These are phyloP conservation scores for Bufo gargarizans DNA, from an alignment of 2,113 vertebrate genomes.

Conservation along the genomic window DNA sequence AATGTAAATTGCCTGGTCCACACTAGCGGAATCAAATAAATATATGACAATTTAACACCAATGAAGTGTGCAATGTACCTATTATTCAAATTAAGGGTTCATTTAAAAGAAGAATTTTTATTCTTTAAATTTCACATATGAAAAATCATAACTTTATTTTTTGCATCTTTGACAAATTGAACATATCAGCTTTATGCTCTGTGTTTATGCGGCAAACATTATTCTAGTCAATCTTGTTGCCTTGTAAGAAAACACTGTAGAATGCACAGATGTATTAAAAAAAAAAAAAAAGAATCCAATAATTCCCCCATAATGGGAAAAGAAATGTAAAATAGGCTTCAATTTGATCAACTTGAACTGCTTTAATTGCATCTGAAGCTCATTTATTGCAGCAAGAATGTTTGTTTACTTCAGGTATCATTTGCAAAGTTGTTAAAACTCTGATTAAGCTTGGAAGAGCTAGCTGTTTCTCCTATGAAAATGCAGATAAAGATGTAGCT, in stretches of 20 bases:
- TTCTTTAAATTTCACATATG: slow-evolving; percentile 11
- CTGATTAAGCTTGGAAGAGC: neutral
- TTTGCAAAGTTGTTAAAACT: neutral
- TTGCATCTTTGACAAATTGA: slow-evolving; percentile 38
- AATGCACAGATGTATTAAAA: neutral
- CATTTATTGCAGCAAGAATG: neutral
- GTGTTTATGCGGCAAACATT: neutral
- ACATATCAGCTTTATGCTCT: slow-evolving; percentile 13
- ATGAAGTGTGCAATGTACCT: slow-evolving; percentile 32
- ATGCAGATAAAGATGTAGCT: neutral
- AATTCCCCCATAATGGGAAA: neutral
- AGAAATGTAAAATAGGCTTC: neutral
- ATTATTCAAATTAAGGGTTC: slow-evolving; percentile 42
- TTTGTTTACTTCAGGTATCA: neutral
- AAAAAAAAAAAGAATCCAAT: neutral
- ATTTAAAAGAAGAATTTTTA: slow-evolving; percentile 38
- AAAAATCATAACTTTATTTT: slow-evolving; percentile 2
- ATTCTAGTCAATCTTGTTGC: neutral
- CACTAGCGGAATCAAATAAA: slow-evolving; percentile 28
- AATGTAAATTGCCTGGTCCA: slow-evolving; percentile 38
- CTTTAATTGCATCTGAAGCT: neutral
- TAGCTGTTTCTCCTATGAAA: neutral
- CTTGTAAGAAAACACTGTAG: neutral
- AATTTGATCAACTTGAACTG: neutral
- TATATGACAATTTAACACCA: slow-evolving; percentile 46